These are phyloP conservation scores for Morpho achilles DNA, from an alignment of 2,888 invertebrate species.

Conservation along the genomic window DNA sequence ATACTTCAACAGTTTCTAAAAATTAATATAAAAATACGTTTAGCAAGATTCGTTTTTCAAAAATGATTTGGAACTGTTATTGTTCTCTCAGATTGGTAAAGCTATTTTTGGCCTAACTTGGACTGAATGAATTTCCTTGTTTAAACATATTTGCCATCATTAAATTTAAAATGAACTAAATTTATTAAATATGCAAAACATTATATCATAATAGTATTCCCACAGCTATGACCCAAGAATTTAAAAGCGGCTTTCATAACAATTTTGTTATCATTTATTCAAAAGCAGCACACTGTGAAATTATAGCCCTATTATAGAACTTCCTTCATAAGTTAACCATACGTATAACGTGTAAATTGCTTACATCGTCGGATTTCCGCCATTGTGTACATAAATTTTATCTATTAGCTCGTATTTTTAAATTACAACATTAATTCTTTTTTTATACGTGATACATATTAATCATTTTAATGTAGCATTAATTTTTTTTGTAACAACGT, in stretches of 20 bases:
- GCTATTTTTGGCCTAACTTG: conserved; percentile 24
- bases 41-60: conserved; percentile 25
- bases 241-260: conserved; percentile 39
- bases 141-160: background rate
- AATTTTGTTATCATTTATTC: conserved; percentile 52
- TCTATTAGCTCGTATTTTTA: too few species aligned
- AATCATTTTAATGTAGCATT: too few species aligned
- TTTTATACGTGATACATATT: too few species aligned
- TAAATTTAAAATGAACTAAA: background rate
- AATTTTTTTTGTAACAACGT: too few species aligned
- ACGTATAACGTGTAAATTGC: conserved; percentile 19
- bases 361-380: conserved; percentile 17
- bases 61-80: conserved; percentile 16
- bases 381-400: background rate
- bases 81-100: conserved; percentile 12
- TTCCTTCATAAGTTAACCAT: conserved; percentile 28
- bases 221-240: too few species aligned
- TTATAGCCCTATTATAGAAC: conserved; percentile 37
- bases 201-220: too few species aligned
- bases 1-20: too few species aligned
- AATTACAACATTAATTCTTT: too few species aligned
- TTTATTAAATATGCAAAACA: background rate
- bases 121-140: conserved; percentile 23
- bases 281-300: conserved; percentile 47
- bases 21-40: background rate